Percentiles rank a stretch among this genome's conserved stretches.
Evolutionary conservation across 2,888 invertebrate species (phyloP).

Genomic region (Hedychridium roseum): DNA sequence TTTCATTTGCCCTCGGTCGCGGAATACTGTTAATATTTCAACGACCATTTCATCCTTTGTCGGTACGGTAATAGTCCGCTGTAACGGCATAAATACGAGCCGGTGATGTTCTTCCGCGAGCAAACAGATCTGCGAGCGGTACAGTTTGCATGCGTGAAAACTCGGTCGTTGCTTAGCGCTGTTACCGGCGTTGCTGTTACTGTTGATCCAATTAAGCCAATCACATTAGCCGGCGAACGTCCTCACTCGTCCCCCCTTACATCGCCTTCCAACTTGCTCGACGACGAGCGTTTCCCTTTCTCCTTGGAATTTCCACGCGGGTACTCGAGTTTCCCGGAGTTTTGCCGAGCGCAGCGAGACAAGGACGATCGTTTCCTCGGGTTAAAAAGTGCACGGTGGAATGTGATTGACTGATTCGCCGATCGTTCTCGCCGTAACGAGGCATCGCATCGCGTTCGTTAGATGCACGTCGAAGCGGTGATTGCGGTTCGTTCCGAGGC

Average conservation of each 20-base stretch:
- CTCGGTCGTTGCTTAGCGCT: not conserved
- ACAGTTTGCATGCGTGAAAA: conserved; percentile 2
- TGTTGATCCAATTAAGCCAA: conserved; percentile 44
- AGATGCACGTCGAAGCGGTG: too few species aligned
- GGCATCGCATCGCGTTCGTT: conserved; percentile 8
- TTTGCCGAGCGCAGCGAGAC: too few species aligned
- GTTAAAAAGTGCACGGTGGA: not conserved
- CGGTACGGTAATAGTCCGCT: too few species aligned
- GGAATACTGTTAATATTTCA: too few species aligned
- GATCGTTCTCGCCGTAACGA: not conserved
- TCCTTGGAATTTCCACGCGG: too few species aligned
- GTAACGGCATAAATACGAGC: too few species aligned
- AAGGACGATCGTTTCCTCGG: too few species aligned
- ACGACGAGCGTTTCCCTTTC: conserved; percentile 11
- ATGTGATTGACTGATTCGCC: conserved; percentile 22
- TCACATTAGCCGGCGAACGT: conserved; percentile 36
- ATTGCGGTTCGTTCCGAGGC: conserved; percentile 19
- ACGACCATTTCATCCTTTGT: too few species aligned
- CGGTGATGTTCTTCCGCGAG: too few species aligned
- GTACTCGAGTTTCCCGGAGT: too few species aligned
- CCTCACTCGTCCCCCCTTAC: conserved; percentile 11
- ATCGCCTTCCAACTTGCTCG: conserved; percentile 18
- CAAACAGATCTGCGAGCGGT: conserved; percentile 13
- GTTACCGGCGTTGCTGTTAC: conserved; percentile 8
- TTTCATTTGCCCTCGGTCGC: too few species aligned